A percentile compares a stretch with the other conserved stretches of the same genome.
These are phyloP conservation scores for Planococcus citri DNA, from an alignment of 1,140 invertebrate genomes.

Conservation along the genomic window DNA sequence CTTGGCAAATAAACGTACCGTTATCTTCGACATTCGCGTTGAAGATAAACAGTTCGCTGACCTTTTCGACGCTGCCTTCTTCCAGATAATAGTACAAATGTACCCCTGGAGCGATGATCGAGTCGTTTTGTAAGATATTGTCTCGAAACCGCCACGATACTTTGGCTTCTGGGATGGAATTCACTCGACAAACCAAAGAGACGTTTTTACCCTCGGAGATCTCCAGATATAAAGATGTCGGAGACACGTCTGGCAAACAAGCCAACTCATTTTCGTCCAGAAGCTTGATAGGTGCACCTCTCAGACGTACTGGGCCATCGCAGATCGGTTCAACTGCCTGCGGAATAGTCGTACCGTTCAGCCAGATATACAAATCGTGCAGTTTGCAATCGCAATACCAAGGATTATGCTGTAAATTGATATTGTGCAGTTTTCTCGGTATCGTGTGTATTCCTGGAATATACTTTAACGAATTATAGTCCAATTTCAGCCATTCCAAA, in stretches of 20 bases:
- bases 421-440: constrained; percentile 55
- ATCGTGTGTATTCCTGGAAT: constrained; percentile 55
- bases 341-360: constrained; percentile 56
- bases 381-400: constrained; percentile 80
- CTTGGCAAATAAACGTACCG: constrained; percentile 65
- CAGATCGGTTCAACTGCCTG: constrained; percentile 60
- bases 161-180: constrained; percentile 60
- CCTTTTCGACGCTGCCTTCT: constrained; percentile 53
- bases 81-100: constrained; percentile 54
- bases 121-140: constrained; percentile 53
- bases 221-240: constrained; percentile 55
- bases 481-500: constrained; percentile 69
- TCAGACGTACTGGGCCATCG: constrained; percentile 49
- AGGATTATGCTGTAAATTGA: constrained; percentile 71
- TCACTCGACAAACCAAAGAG: constrained; percentile 60
- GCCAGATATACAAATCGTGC: constrained; percentile 60
- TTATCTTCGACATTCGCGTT: constrained; percentile 61
- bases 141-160: constrained; percentile 70
- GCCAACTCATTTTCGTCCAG: constrained; percentile 61
- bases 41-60: constrained; percentile 59
- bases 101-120: constrained; percentile 45
- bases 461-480: constrained; percentile 62
- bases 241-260: constrained; percentile 62
- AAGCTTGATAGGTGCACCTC: constrained; percentile 50
- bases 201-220: constrained; percentile 65